A percentile compares a stretch with the other conserved stretches of the same genome.
Conservation (phyloP, 2,888 invertebrate genomes). For the Nemapogon koenigi region DNA sequence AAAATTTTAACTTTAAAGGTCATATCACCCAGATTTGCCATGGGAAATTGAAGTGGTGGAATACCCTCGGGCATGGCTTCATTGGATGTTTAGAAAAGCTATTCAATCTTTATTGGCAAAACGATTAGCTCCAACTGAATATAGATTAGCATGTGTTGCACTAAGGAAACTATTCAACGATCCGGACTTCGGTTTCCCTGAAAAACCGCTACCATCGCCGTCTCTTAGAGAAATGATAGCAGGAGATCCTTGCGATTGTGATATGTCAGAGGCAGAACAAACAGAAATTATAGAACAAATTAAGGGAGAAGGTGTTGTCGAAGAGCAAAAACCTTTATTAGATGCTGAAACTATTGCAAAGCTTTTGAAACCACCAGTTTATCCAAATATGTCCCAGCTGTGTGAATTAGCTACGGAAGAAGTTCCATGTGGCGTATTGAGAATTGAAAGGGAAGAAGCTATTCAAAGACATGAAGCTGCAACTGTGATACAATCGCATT, state of each 20-base stretch:
- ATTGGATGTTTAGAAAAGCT: conserved; percentile 54
- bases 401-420: conserved; percentile 41
- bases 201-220: conserved; percentile 24
- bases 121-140: conserved; percentile 26
- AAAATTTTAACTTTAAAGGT: conserved; percentile 28
- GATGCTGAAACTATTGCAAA: conserved; percentile 22
- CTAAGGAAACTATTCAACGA: conserved; percentile 37
- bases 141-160: conserved; percentile 23
- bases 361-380: conserved; percentile 23
- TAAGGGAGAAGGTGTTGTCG: conserved; percentile 25
- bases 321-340: conserved; percentile 25
- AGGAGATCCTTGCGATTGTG: conserved; percentile 40
- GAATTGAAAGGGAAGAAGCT: conserved; percentile 34
- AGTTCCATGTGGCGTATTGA: conserved; percentile 35
- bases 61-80: conserved; percentile 28
- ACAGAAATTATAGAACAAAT: conserved; percentile 20
- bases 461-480: conserved; percentile 42
- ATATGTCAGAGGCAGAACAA: conserved; percentile 30
- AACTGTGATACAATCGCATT: conserved; percentile 36
- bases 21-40: conserved; percentile 42
- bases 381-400: conserved; percentile 27
- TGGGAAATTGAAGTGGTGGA: conserved; percentile 39
- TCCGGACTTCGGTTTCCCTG: conserved; percentile 44
- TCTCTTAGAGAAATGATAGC: conserved; percentile 26
- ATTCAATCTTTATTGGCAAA: conserved; percentile 32